phyloP scores from a whole-genome alignment of 1,140 invertebrate genomes.

The Batillaria attramentaria region DNA sequence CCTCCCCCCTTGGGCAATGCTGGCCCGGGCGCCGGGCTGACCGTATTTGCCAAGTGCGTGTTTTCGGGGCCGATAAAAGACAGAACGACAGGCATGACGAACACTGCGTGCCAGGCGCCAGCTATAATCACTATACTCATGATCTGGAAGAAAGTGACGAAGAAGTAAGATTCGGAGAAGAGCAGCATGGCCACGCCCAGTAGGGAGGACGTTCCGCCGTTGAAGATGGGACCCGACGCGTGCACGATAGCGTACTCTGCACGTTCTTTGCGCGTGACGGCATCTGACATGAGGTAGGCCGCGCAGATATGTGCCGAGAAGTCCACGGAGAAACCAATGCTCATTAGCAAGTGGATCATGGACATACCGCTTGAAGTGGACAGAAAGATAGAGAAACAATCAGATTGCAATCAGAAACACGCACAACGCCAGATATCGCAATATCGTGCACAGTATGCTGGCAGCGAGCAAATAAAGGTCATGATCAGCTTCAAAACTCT shows the following conservation, averaged over 20 bases:
- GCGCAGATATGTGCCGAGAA: constrained; percentile 96
- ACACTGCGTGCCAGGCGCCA: constrained; percentile 92
- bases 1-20: no score
- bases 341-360: constrained; percentile 99
- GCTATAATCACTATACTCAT: constrained; percentile 96
- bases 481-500: background rate
- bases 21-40: no score
- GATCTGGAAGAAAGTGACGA: constrained; percentile 99
- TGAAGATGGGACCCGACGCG: constrained; percentile 93
- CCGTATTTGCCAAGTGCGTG: no score
- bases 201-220: constrained; percentile 95
- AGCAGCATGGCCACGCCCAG: constrained; percentile 90
- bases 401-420: background rate
- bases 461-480: background rate
- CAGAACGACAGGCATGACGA: constrained; percentile 91
- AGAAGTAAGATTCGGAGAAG: constrained; percentile 95
- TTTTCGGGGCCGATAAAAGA: constrained; percentile 74
- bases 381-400: background rate
- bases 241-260: constrained; percentile 90
- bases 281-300: constrained; percentile 89
- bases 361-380: constrained; percentile 93
- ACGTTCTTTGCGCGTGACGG: constrained; percentile 74
- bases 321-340: constrained; percentile 98
- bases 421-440: background rate
- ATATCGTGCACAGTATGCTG: background rate